Base-by-base conservation (phyloP, 2,797 vertebrate genomes). In the Siniperca scherzeri region DNA sequence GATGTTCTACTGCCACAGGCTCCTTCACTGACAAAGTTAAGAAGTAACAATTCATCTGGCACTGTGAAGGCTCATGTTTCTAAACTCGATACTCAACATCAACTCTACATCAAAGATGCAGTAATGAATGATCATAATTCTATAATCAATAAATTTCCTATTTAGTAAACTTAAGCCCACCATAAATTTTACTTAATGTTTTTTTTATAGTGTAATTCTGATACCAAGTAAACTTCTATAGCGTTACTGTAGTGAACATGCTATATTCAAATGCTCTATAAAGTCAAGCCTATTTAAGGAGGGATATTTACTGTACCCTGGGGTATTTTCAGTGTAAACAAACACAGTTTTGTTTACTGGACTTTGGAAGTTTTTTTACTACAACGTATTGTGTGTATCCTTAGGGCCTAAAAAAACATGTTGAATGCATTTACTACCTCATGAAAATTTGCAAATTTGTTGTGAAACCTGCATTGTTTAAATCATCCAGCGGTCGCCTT, bases 291-390 rank as follows among this genome's bases (percentile, higher is more conserved):
- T 71, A 64, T 71, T 73, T 78, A 61, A 68, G 25, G 14, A 75
- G 33, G 27, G 33, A 25, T 64, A 40, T 80, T 84, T 74, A 72
- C 53, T 81, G 56, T 75, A 64, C 80, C 61, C 21, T 16, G 21
- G 81, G 81, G 77, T 85, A 50, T 78, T 81, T 42, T 70, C 55
- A 71, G 36, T 68, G 65, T 50, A 82, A 88, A 87, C 77, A 89
- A 81, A 82, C 57, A 72, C 30, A 21, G 74, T 79, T 87, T 78
- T 83, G 57, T 87, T 89, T 84, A 77, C 40, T 69, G 75, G 73
- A 81, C 78, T 81, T 82, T 65, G 19, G 33, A 77, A 66, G 33
- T 80, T 70, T 75, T 75, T 52, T 53, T 7, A 46, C 13, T 27
- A 70, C 36, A 67, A 64, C 38, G 21, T 13, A 82, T 70, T 74